Base-by-base conservation (phyloP, 1,140 invertebrate genomes). In the Chlorops oryzae region DNA sequence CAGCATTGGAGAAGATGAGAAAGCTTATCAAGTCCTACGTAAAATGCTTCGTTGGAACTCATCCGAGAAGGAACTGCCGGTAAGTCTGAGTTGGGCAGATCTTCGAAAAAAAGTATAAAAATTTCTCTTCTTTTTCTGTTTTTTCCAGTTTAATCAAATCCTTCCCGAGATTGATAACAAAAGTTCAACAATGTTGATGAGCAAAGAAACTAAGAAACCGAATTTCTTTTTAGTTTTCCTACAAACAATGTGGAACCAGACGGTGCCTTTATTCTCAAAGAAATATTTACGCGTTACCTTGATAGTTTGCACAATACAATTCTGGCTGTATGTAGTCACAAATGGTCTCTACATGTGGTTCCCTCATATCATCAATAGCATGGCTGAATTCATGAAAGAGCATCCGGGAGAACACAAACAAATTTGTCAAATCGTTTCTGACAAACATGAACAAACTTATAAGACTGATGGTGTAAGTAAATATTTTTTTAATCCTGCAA, bases 31-130 rank as follows among this genome's bases (percentile, higher is more conserved):
- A 23, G 68, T 84, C 24, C 63, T 87, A 1, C 65, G 64, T 42
- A 73, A 63, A 4, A 81, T 85, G 49, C 84, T 80, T 46, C 63
- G 75, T 1, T 55, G 54, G 2, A 86, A 86, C 54, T 82, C 76
- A 22, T 70, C 75, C 37, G 75, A 53, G 2, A 47, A 47, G 15
- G 52, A 58, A 48, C 48, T 15, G 39, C 13, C 18, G 12, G 34
- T 24, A 37, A 20, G 20, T n/a, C 32, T 47, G 40, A 20, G n/a
- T 40, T 28, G 15, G 13, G 23, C 27, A n/a, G n/a, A n/a, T n/a
- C n/a, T n/a, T n/a, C n/a, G n/a, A n/a, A n/a, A n/a, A n/a, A n/a
- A n/a, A n/a, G n/a, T n/a, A n/a, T n/a, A n/a, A n/a, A n/a, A n/a
- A n/a, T n/a, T n/a, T n/a, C n/a, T n/a, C n/a, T n/a, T n/a, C n/a